A percentile compares a stretch with the other conserved stretches of the same genome.
These are phyloP conservation scores for Gandaritis pyraliata DNA, from an alignment of 2,888 invertebrate genomes.

Conservation along the genomic window DNA sequence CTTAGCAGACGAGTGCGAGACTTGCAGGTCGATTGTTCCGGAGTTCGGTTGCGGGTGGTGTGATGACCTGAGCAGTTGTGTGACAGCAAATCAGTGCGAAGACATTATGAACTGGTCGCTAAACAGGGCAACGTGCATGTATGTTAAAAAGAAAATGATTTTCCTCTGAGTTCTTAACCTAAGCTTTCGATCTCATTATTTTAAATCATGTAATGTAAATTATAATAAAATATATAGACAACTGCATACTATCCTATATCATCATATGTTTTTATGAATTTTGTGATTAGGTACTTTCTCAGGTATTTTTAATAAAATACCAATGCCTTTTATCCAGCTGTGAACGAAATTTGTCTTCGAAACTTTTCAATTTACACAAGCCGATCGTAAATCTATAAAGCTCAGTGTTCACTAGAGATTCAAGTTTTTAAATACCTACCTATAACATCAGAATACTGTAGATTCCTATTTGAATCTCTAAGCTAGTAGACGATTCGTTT, in stretches of 20 bases:
- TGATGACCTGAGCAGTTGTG: slow-evolving; percentile 14
- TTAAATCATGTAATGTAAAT: too few species aligned
- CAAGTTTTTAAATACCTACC: too few species aligned
- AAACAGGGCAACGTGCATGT: slow-evolving; percentile 13
- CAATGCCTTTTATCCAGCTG: slow-evolving; percentile 40
- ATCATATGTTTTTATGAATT: background rate
- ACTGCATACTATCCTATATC: background rate
- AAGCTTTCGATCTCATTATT: background rate
- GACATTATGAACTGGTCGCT: slow-evolving; percentile 20
- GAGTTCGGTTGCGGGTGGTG: slow-evolving; percentile 23
- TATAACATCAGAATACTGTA: too few species aligned
- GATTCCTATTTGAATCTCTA: too few species aligned
- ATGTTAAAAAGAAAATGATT: slow-evolving; percentile 39
- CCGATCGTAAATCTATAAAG: slow-evolving; percentile 48
- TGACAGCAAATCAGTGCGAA: slow-evolving; percentile 15
- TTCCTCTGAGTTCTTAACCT: slow-evolving; percentile 26
- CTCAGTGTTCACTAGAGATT: slow-evolving; percentile 5
- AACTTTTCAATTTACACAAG: slow-evolving; percentile 76
- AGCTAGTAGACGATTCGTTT: too few species aligned
- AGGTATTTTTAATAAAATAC: slow-evolving; percentile 35
- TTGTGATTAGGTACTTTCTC: background rate
- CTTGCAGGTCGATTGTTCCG: slow-evolving; percentile 8
- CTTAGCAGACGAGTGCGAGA: slow-evolving; percentile 18
- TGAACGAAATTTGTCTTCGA: slow-evolving; percentile 66
- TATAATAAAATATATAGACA: too few species aligned